These are phyloP conservation scores for Grapholita molesta DNA, from an alignment of 1,140 invertebrate species.

Conservation along the genomic window DNA sequence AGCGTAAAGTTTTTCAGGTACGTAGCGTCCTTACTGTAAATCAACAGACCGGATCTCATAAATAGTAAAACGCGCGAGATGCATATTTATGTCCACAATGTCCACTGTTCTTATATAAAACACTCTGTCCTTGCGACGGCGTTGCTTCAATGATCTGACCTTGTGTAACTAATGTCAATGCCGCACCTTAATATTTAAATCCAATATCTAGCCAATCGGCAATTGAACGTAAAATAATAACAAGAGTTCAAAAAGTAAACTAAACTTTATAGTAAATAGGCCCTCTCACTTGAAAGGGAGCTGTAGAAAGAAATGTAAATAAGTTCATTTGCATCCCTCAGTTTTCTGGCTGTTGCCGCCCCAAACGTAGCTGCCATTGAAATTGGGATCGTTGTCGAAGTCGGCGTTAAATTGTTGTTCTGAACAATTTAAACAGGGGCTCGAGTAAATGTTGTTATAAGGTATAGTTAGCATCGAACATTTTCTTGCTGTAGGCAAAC, in stretches of 20 bases:
- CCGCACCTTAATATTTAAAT: neutral
- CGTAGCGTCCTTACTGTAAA: neutral
- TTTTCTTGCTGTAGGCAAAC: no score
- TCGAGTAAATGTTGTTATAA: neutral
- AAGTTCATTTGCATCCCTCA: conserved; percentile 52
- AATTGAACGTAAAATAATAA: conserved; percentile 6
- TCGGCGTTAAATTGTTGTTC: neutral
- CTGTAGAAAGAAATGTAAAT: conserved; percentile 55
- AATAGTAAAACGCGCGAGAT: neutral
- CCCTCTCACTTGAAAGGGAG: conserved; percentile 27
- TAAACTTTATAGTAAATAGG: conserved; percentile 6
- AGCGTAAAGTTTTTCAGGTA: conserved; percentile 14
- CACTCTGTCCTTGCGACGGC: neutral
- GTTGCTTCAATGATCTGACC: neutral
- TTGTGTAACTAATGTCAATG: neutral
- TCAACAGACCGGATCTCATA: conserved; percentile 6
- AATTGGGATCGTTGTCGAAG: neutral
- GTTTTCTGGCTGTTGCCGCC: conserved; percentile 13
- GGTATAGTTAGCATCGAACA: neutral
- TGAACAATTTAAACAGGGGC: neutral
- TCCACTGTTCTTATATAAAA: neutral
- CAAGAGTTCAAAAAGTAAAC: conserved; percentile 15
- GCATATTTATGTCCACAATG: conserved; percentile 1
- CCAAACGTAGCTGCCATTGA: neutral
- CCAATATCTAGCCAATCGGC: neutral